A percentile compares a stretch with the other conserved stretches of the same genome.
Conservation (phyloP, 1,140 invertebrate species). For the Drosophila seguyi region DNA sequence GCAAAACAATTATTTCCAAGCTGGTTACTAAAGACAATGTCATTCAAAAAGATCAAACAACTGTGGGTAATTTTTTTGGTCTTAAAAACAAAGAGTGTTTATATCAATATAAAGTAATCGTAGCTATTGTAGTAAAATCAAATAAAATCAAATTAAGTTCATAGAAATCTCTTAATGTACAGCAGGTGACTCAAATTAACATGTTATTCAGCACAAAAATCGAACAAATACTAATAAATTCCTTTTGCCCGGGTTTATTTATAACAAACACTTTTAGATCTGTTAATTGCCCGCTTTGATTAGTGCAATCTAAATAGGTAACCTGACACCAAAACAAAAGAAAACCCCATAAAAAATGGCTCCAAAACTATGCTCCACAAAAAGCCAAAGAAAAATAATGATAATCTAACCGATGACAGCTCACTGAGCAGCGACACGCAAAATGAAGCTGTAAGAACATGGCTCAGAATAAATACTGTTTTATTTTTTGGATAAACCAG, state of each 20-base stretch:
- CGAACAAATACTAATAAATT: slow-evolving; percentile 21
- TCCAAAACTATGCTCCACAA: slow-evolving; percentile 17
- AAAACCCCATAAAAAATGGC: slow-evolving; percentile 14
- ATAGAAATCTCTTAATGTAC: slow-evolving; percentile 1
- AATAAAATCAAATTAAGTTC: neutral
- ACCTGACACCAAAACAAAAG: slow-evolving; percentile 33
- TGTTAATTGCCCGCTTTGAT: slow-evolving; percentile 46
- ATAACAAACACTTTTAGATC: slow-evolving; percentile 41
- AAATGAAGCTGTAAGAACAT: slow-evolving; percentile 54
- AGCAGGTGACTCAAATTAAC: slow-evolving; percentile 23
- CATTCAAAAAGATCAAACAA: neutral
- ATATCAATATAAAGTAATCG: neutral
- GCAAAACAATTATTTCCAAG: neutral
- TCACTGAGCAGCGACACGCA: slow-evolving; percentile 52
- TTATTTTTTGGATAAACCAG: slow-evolving; percentile 56
- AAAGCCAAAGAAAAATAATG: slow-evolving; percentile 38
- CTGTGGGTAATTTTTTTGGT: neutral
- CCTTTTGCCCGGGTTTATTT: slow-evolving; percentile 19
- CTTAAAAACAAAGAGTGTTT: neutral
- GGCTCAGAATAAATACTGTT: slow-evolving; percentile 24
- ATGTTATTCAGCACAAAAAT: neutral
- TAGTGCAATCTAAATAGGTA: slow-evolving; percentile 50
- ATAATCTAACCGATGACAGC: slow-evolving; percentile 61
- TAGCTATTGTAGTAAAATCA: neutral
- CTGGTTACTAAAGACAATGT: neutral